Conservation (phyloP, 2,797 vertebrate genomes). For the Scyliorhinus canicula region DNA sequence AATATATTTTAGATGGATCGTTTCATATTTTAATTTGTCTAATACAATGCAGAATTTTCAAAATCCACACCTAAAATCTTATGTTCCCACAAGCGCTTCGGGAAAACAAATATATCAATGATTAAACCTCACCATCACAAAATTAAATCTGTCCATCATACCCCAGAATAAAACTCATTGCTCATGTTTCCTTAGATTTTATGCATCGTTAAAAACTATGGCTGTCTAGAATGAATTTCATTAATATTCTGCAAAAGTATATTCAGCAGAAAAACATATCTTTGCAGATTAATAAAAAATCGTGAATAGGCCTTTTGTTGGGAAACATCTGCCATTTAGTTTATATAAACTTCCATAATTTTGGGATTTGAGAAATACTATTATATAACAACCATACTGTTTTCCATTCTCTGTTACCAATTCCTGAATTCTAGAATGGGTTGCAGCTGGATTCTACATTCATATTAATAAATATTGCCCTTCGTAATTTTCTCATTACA, state of each 20-base stretch:
- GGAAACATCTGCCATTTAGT: conserved; percentile 6
- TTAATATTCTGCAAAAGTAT: neutral
- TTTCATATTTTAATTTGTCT: neutral
- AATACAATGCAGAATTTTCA: neutral
- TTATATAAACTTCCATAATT: conserved; percentile 7
- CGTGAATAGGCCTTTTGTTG: neutral
- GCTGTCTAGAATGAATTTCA: too few relatives aligned
- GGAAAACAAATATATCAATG: neutral
- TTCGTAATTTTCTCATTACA: neutral
- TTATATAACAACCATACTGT: neutral
- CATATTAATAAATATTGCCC: neutral
- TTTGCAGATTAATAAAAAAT: neutral
- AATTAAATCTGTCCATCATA: neutral
- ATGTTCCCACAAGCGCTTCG: neutral
- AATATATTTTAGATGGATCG: neutral
- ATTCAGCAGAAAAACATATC: neutral
- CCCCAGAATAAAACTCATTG: neutral
- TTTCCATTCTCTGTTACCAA: neutral
- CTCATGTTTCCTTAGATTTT: neutral
- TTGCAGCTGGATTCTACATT: neutral
- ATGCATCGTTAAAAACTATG: neutral
- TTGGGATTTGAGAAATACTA: neutral
- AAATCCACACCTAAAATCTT: too few relatives aligned
- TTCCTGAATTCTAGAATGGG: conserved; percentile 4
- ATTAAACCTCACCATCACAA: neutral